These are phyloP conservation scores for Charanyca ferruginea DNA, from an alignment of 2,888 invertebrate genomes.

Conservation along the genomic window DNA sequence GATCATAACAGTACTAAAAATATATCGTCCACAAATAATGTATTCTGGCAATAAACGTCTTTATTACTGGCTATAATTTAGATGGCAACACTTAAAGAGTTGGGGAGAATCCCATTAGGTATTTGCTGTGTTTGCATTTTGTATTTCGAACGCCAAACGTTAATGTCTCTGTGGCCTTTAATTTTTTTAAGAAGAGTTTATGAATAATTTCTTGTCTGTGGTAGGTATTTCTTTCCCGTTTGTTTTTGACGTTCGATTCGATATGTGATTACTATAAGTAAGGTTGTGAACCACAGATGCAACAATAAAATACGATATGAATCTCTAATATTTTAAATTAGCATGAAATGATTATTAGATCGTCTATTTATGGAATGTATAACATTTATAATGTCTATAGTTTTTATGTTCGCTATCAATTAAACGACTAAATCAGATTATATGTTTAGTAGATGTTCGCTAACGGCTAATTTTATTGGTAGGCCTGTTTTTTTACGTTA, in stretches of 20 bases:
- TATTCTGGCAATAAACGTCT: conserved; percentile 51
- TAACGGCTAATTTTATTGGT: conserved; percentile 43
- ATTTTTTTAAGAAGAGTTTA: neutral
- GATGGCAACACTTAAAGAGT: conserved; percentile 55
- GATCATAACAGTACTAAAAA: conserved; percentile 54
- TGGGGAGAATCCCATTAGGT: conserved; percentile 37
- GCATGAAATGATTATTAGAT: conserved; percentile 16
- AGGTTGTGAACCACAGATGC: conserved; percentile 5
- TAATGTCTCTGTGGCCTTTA: neutral
- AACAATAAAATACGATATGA: conserved; percentile 13
- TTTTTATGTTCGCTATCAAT: conserved; percentile 57
- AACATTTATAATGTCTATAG: conserved; percentile 33
- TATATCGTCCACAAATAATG: conserved; percentile 65
- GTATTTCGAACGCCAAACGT: conserved; percentile 4
- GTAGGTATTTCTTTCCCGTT: neutral
- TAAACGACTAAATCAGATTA: conserved; percentile 41
- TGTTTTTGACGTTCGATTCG: neutral
- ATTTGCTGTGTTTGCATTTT: conserved; percentile 31
- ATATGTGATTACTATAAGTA: neutral
- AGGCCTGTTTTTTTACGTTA: conserved; percentile 37
- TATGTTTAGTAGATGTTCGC: conserved; percentile 35
- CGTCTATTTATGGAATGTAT: conserved; percentile 19
- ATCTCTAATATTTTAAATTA: conserved; percentile 25
- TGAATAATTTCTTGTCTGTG: neutral
- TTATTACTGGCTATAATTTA: conserved; percentile 57